phyloP scores from a whole-genome alignment of 2,888 invertebrate genomes.

The Spisula solida region DNA sequence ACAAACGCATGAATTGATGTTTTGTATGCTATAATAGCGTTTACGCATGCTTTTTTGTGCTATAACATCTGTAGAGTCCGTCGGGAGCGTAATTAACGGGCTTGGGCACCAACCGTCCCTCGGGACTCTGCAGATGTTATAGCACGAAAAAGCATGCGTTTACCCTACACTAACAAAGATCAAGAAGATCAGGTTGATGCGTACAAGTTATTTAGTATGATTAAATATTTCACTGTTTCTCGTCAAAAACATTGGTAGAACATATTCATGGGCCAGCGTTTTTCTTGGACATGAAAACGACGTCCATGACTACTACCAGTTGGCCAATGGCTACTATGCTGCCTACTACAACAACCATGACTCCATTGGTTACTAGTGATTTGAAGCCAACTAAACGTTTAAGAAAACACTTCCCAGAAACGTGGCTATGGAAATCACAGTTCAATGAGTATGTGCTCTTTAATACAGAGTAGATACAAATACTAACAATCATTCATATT shows the following conservation, averaged over 20 bases:
- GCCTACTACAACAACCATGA: not conserved
- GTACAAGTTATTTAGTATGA: no score
- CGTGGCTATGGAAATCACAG: constrained; percentile 88
- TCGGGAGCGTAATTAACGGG: no score
- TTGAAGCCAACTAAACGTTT: constrained; percentile 76
- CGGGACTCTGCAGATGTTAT: no score
- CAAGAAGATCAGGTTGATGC: no score
- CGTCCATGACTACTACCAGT: not conserved
- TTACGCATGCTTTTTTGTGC: no score
- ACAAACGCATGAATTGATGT: no score
- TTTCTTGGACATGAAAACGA: not conserved
- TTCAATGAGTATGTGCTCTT: constrained; percentile 19
- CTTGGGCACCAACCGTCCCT: no score
- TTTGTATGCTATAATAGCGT: no score
- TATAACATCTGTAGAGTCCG: no score
- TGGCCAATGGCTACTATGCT: not conserved
- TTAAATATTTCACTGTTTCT: not conserved
- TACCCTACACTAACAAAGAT: no score
- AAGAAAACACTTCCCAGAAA: constrained; percentile 92
- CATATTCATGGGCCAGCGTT: not conserved
- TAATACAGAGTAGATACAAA: not conserved
- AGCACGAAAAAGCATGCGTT: no score
- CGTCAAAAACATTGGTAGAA: not conserved
- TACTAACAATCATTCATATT: not conserved
- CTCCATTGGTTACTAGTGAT: not conserved